Evolutionary conservation across 1,140 invertebrate species (phyloP).

Genomic region (Drosophila hydei): DNA sequence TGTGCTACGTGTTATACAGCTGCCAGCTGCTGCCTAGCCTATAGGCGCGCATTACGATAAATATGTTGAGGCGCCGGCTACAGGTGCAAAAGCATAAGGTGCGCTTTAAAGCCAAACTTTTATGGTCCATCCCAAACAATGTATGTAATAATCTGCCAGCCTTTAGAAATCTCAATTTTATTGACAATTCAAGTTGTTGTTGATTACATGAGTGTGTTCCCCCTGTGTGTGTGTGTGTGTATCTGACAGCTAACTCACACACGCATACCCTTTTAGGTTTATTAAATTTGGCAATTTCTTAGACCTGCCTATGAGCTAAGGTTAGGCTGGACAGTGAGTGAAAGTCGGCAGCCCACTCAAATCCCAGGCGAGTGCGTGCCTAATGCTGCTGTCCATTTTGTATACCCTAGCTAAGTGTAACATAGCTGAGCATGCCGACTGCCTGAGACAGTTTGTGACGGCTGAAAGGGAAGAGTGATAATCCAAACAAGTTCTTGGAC

Average conservation of each 20-base stretch:
- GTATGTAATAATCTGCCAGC: conserved; percentile 71
- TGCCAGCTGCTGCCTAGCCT: conserved; percentile 52
- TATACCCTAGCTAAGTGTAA: neutral
- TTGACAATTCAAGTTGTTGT: conserved; percentile 81
- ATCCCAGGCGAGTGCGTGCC: conserved; percentile 70
- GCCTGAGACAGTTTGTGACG: neutral
- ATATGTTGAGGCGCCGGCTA: conserved; percentile 61
- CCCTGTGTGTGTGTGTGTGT: conserved; percentile 19
- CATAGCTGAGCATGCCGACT: too few relatives aligned
- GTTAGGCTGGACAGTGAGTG: conserved; percentile 38
- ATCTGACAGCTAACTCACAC: conserved; percentile 53
- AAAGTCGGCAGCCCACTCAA: conserved; percentile 37
- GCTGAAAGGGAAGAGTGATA: too few relatives aligned
- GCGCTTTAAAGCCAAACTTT: conserved; percentile 62
- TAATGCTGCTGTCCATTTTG: conserved; percentile 68
- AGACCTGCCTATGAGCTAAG: conserved; percentile 54
- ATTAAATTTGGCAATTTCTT: conserved; percentile 83
- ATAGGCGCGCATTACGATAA: conserved; percentile 74
- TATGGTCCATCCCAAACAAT: conserved; percentile 60
- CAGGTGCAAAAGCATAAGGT: conserved; percentile 63
- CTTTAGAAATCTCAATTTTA: conserved; percentile 82
- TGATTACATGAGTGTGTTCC: conserved; percentile 68
- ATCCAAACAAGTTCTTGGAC: too few relatives aligned
- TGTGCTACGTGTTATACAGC: conserved; percentile 42
- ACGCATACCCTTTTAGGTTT: conserved; percentile 79